phyloP scores from a whole-genome alignment of 2,888 invertebrate species.

The Strigamia transsilvanica region DNA sequence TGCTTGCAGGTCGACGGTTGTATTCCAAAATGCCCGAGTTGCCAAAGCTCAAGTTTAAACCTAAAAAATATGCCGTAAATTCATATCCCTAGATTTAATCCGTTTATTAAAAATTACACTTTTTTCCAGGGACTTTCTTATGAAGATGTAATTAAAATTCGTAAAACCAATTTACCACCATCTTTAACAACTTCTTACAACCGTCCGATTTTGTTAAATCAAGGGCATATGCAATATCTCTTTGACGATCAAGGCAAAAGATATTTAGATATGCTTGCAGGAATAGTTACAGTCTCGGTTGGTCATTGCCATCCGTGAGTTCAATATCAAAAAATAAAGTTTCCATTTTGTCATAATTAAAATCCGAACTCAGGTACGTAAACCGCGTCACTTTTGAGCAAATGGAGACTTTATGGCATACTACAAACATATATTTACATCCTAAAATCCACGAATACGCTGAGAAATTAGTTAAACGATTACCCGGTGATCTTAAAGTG shows the following conservation, averaged over 20 bases:
- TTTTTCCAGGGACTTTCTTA: conserved; percentile 61
- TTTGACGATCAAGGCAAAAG: conserved; percentile 85
- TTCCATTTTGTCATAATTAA: neutral
- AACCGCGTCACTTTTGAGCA: conserved; percentile 76
- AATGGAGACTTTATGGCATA: conserved; percentile 85
- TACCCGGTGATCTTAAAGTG: conserved; percentile 87
- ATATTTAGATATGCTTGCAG: conserved; percentile 94
- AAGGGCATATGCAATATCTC: conserved; percentile 91
- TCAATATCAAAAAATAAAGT: neutral
- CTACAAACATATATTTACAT: conserved; percentile 90
- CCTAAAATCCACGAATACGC: conserved; percentile 91
- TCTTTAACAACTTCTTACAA: conserved; percentile 76
- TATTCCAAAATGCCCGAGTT: conserved; percentile 4
- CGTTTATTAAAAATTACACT: no score
- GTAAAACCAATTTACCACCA: conserved; percentile 75
- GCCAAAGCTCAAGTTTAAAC: conserved; percentile 13
- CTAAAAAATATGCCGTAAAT: neutral
- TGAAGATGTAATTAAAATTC: conserved; percentile 69
- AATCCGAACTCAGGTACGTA: neutral
- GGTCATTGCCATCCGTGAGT: conserved; percentile 98
- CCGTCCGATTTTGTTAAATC: conserved; percentile 82
- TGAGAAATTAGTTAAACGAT: conserved; percentile 77
- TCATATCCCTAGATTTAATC: no score
- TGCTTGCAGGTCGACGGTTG: neutral
- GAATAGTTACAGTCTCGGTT: conserved; percentile 96